Percentiles rank a stretch among this genome's conserved stretches.
Evolutionary conservation across 2,888 invertebrate species (phyloP).

Genomic region (Cheilosia grossa): DNA sequence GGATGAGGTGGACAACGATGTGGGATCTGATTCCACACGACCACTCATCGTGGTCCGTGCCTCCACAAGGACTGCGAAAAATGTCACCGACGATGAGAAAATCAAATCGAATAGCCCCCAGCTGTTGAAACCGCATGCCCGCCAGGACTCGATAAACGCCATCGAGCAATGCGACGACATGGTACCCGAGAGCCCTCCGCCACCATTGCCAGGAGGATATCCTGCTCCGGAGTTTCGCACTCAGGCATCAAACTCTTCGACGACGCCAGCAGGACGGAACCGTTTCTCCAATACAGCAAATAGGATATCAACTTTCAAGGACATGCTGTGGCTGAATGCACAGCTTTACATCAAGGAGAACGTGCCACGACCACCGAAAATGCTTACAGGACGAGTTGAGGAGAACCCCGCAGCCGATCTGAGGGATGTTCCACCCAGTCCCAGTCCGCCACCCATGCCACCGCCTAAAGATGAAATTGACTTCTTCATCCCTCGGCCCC

Average conservation of each 20-base stretch:
- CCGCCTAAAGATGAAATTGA: conserved; percentile 79
- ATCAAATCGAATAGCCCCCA: conserved; percentile 76
- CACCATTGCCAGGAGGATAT: conserved; percentile 81
- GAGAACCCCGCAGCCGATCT: conserved; percentile 79
- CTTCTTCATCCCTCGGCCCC: conserved; percentile 83
- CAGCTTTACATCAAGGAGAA: conserved; percentile 85
- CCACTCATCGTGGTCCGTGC: background rate
- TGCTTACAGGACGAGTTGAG: conserved; percentile 83
- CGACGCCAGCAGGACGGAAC: conserved; percentile 36
- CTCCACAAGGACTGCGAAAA: conserved; percentile 44
- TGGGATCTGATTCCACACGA: conserved; percentile 74
- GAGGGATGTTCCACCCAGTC: conserved; percentile 34
- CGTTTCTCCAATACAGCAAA: conserved; percentile 71
- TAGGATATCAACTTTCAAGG: conserved; percentile 80
- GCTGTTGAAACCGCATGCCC: conserved; percentile 66
- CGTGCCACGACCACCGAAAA: conserved; percentile 84
- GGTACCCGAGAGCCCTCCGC: conserved; percentile 84
- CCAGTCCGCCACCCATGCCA: conserved; percentile 27
- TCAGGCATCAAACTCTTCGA: conserved; percentile 44
- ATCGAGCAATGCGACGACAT: conserved; percentile 80
- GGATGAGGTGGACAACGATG: conserved; percentile 79
- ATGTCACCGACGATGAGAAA: conserved; percentile 81
- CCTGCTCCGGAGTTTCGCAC: conserved; percentile 46
- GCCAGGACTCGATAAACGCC: conserved; percentile 74
- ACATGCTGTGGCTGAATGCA: conserved; percentile 85